Conservation (phyloP, 1,140 invertebrate species). For the Conus ventricosus region DNA sequence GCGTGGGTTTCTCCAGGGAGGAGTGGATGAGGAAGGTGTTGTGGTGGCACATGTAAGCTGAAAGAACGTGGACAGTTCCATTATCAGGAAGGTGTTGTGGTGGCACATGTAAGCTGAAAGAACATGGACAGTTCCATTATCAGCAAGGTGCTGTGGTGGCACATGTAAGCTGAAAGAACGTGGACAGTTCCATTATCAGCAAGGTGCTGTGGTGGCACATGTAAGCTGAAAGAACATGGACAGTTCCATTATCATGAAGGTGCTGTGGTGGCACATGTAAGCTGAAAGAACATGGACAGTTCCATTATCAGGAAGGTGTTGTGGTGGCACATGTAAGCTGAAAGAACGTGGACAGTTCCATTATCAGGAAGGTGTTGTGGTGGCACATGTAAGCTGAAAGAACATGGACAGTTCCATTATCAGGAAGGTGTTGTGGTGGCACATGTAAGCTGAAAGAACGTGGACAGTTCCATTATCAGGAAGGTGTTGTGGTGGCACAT, state of each 20-base stretch:
- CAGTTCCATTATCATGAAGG: too few relatives aligned
- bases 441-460: constrained; percentile 87
- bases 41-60: constrained; percentile 94
- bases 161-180: constrained; percentile 87
- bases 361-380: too few relatives aligned
- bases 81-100: too few relatives aligned
- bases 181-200: not conserved
- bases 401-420: not conserved
- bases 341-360: constrained; percentile 38
- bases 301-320: too few relatives aligned
- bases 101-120: constrained; percentile 91
- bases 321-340: constrained; percentile 95
- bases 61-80: constrained; percentile 38
- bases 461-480: not conserved
- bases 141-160: too few relatives aligned
- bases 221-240: constrained; percentile 80
- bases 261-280: constrained; percentile 96
- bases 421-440: too few relatives aligned
- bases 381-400: constrained; percentile 91
- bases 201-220: too few relatives aligned
- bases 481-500: too few relatives aligned
- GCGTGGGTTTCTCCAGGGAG: constrained; percentile 86
- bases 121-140: not conserved
- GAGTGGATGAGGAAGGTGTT: constrained; percentile 91
- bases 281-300: constrained; percentile 77